Evolutionary conservation across 2,888 invertebrate genomes (phyloP).

Genomic region (Punctoribates punctum): DNA sequence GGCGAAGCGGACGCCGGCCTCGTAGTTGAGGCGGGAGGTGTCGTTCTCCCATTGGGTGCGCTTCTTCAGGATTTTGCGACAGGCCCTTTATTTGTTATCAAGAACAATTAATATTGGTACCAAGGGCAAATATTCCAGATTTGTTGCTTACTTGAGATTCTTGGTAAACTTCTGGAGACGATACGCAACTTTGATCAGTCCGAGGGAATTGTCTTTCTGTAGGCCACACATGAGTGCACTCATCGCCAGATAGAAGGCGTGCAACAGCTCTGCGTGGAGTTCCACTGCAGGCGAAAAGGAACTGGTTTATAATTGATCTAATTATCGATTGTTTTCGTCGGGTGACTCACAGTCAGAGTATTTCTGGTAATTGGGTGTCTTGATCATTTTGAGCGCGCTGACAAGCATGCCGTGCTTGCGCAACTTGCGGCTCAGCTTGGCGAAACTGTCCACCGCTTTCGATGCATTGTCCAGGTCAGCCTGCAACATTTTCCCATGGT

Average conservation of each 20-base stretch:
- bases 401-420: slow-evolving; percentile 28
- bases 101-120: not conserved
- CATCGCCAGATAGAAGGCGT: slow-evolving; percentile 28
- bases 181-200: slow-evolving; percentile 39
- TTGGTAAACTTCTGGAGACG: slow-evolving; percentile 26
- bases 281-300: slow-evolving; percentile 32
- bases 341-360: slow-evolving; percentile 40
- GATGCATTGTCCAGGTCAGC: slow-evolving; percentile 30
- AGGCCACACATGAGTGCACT: slow-evolving; percentile 15
- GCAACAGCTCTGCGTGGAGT: slow-evolving; percentile 37
- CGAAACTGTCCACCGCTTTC: not conserved
- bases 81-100: not conserved
- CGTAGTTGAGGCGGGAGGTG: not conserved
- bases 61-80: not conserved
- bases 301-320: not conserved
- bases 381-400: slow-evolving; percentile 33
- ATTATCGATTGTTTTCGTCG: not conserved
- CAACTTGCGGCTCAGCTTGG: slow-evolving; percentile 23
- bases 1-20: slow-evolving; percentile 18
- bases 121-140: no score
- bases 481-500: no score
- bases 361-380: slow-evolving; percentile 43
- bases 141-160: slow-evolving; percentile 35
- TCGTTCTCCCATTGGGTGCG: slow-evolving; percentile 16
- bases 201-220: slow-evolving; percentile 32